Base-by-base conservation (phyloP, 37 sponge, comb jelly and placozoan genomes). In the Haliclona indistincta region DNA sequence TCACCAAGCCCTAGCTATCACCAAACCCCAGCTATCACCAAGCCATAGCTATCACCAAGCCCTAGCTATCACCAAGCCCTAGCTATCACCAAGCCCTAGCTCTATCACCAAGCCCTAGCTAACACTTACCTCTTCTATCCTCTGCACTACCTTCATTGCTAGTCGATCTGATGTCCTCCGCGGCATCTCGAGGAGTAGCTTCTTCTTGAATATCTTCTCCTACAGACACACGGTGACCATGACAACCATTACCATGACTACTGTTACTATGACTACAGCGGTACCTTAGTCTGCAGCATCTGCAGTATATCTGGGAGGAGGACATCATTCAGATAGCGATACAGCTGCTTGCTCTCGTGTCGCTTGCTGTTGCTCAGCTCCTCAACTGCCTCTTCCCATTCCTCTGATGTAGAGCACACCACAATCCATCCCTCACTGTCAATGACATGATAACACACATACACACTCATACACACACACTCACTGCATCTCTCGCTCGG, bases 301-400 rank as follows among this genome's bases (percentile, higher is more conserved):
- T 72, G 30, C 39, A 71, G 84, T 19, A 90, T 61, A 4, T 84
- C 82, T 42, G 86, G 81, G 1, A 90, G 74, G 49, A 76, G 70
- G 0, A 84, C 85, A 51, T 71, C 39, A 8, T 71, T 54, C 19
- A 81, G 11, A 20, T 25, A 58, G n/a, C 62, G 38, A 25, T 47
- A 43, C 28, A 91, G 84, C 20, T 77, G 43, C 65, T 55, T 69
- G 25, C 77, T 78, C 43, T 83, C 76, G 11, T 15, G 6, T 25
- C 67, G 68, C 54, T 70, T 75, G 53, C 29, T 33, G 20, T 40
- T 40, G 40, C 64, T 43, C 20, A 89, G 55, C 0, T 77, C 39
- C 20, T 85, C 84, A 40, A 83, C 38, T 5, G 82, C 34, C 75
- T 81, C 84, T 34, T 68, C 61, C 94, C 94, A 93, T 61, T 93